Percentiles rank a stretch among this genome's conserved stretches.
phyloP scores from a whole-genome alignment of 2,113 vertebrate genomes.

The Atherinomorus stipes region DNA sequence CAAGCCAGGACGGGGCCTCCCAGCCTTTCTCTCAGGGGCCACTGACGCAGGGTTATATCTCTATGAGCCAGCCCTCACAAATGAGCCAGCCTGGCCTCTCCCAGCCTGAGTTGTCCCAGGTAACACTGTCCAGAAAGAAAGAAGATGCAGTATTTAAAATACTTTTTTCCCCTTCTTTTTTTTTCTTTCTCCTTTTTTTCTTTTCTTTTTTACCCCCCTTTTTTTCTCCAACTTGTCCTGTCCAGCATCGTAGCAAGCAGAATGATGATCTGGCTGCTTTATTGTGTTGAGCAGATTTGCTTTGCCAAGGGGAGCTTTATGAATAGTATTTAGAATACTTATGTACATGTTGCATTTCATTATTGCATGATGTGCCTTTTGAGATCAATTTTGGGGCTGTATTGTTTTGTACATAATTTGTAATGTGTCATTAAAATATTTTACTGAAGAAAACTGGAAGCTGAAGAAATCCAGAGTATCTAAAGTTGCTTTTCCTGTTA shows the following conservation, averaged over 20 bases:
- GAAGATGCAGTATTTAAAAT: neutral
- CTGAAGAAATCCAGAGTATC: neutral
- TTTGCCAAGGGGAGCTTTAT: too few relatives aligned
- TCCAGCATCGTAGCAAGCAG: too few relatives aligned
- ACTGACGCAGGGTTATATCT: constrained; percentile 97
- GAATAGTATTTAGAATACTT: too few relatives aligned
- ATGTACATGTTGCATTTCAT: too few relatives aligned
- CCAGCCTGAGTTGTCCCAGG: constrained; percentile 97
- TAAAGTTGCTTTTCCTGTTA: neutral
- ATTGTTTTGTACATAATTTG: neutral
- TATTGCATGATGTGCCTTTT: neutral
- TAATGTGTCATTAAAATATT: neutral
- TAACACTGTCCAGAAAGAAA: constrained; percentile 50
- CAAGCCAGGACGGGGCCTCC: constrained; percentile 93
- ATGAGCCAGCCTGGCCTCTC: constrained; percentile 99
- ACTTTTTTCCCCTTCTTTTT: too few relatives aligned
- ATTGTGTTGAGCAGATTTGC: too few relatives aligned
- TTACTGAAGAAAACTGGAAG: neutral
- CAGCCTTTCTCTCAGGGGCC: constrained; percentile 98
- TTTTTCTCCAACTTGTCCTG: too few relatives aligned
- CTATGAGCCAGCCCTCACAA: constrained; percentile 99
- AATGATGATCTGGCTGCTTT: too few relatives aligned
- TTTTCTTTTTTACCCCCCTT: too few relatives aligned
- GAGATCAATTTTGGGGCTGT: neutral
- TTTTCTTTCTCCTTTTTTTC: too few relatives aligned